These are phyloP conservation scores for Eumerus sabulonum DNA, from an alignment of 2,888 invertebrate species.

Conservation along the genomic window DNA sequence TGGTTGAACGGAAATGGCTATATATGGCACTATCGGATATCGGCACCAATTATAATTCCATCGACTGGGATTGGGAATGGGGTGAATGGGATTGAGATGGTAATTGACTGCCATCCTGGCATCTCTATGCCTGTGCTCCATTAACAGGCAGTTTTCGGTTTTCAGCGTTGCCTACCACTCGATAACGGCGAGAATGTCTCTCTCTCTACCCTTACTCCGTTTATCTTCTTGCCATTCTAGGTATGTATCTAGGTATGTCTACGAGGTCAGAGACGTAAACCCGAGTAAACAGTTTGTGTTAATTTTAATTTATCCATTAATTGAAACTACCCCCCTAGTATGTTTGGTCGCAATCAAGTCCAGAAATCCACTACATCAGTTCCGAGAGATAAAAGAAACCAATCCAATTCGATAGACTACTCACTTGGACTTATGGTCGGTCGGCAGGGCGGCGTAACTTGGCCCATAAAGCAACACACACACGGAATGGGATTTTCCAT, in stretches of 20 bases:
- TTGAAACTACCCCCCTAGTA: conserved; percentile 50
- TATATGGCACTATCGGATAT: conserved; percentile 61
- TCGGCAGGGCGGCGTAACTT: too few relatives aligned
- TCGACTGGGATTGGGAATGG: conserved; percentile 15
- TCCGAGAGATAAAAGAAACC: conserved; percentile 43
- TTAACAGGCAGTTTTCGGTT: conserved; percentile 49
- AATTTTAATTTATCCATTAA: conserved; percentile 69
- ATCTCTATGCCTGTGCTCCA: conserved; percentile 16
- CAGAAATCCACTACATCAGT: conserved; percentile 48
- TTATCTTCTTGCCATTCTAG: conserved; percentile 8
- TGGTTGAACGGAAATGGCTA: conserved; percentile 34
- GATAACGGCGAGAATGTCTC: too few relatives aligned
- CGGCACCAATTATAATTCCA: conserved; percentile 68
- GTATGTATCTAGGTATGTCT: not conserved
- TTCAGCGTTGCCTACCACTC: too few relatives aligned
- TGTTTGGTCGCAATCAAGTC: conserved; percentile 58
- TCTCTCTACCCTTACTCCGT: too few relatives aligned
- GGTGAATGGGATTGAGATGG: conserved; percentile 6
- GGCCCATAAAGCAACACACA: conserved; percentile 40
- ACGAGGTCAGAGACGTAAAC: conserved; percentile 12
- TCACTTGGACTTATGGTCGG: conserved; percentile 7
- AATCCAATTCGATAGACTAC: conserved; percentile 68
- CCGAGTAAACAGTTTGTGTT: conserved; percentile 63
- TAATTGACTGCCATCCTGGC: conserved; percentile 50
- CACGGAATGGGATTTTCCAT: conserved; percentile 66